phyloP scores from a whole-genome alignment of 2,113 vertebrate species.

The Corythornis madagascariensis region DNA sequence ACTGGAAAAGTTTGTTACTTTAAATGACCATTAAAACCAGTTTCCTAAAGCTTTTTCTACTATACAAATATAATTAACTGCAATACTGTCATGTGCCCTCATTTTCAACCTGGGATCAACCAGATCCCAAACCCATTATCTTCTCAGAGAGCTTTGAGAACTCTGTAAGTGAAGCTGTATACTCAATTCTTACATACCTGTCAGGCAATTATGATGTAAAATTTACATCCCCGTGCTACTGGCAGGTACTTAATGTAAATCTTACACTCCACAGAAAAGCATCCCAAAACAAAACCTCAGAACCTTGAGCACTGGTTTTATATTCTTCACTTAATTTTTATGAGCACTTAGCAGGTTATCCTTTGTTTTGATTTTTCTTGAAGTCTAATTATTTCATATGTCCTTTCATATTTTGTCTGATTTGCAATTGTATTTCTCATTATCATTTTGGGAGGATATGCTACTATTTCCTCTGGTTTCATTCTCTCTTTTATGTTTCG shows the following conservation, averaged over 20 bases:
- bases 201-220: not conserved
- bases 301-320: not conserved
- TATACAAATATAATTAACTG: not conserved
- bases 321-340: not conserved
- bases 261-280: not conserved
- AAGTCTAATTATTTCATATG: conserved; percentile 66
- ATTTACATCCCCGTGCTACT: no score
- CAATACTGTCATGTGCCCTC: not conserved
- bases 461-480: conserved; percentile 69
- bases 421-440: conserved; percentile 71
- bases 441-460: conserved; percentile 65
- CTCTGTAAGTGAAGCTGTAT: no score
- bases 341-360: conserved; percentile 36
- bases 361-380: conserved; percentile 55
- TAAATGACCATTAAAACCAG: not conserved
- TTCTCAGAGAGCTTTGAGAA: not conserved
- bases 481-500: conserved; percentile 73
- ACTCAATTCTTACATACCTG: not conserved
- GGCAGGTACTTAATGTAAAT: not conserved
- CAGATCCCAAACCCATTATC: not conserved
- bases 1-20: not conserved
- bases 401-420: conserved; percentile 67
- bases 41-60: not conserved
- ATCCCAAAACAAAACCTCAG: not conserved
- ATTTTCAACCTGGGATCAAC: not conserved